A percentile compares a stretch with the other conserved stretches of the same genome.
Evolutionary conservation across 2,797 vertebrate species (phyloP).

Genomic region (Tapirus indicus): DNA sequence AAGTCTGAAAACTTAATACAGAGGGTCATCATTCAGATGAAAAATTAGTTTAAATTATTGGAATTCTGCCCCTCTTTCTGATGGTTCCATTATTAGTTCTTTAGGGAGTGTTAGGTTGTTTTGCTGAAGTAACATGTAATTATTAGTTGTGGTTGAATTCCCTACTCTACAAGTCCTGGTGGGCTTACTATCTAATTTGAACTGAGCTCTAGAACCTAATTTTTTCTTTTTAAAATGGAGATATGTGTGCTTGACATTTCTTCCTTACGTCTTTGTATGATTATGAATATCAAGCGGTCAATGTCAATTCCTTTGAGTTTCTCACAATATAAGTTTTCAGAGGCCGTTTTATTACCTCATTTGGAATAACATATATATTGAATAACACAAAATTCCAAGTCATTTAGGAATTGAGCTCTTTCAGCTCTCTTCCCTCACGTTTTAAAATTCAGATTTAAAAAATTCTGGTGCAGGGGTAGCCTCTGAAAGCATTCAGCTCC

Average conservation of each 20-base stretch:
- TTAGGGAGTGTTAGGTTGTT: neutral
- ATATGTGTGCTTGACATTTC: neutral
- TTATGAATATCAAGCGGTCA: neutral
- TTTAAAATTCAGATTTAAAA: neutral
- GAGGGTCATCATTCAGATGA: neutral
- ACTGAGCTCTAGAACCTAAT: neutral
- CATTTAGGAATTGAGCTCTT: neutral
- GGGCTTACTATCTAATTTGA: accelerated
- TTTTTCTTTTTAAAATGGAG: neutral
- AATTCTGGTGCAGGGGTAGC: neutral
- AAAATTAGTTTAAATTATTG: neutral
- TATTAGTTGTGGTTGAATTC: neutral
- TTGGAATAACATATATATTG: neutral
- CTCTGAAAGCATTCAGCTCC: neutral
- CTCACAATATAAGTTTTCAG: neutral
- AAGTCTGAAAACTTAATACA: neutral
- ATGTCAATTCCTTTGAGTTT: neutral
- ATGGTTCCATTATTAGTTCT: neutral
- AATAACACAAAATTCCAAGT: neutral
- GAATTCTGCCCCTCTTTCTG: neutral
- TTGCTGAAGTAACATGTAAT: neutral
- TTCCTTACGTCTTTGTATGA: neutral
- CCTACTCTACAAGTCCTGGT: neutral
- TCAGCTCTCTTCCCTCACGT: neutral
- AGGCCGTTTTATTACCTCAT: neutral